Percentiles rank a stretch among this genome's conserved stretches.
phyloP scores from a whole-genome alignment of 1,140 invertebrate genomes.

The Drosophila kanapiae region DNA sequence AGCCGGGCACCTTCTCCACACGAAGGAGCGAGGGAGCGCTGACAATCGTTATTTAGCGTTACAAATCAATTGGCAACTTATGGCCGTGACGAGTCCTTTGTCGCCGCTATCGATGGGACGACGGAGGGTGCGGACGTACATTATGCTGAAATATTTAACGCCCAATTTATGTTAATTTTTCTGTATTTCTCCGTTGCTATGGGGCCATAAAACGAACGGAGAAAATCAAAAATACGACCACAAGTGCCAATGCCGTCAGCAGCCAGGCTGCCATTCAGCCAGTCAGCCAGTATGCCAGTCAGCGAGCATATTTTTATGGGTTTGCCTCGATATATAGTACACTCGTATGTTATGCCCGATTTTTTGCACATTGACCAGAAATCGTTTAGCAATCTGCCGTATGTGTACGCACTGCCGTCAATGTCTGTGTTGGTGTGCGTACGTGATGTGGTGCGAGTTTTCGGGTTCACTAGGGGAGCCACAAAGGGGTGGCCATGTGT shows the following conservation, averaged over 20 bases:
- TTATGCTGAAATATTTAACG: constrained; percentile 64
- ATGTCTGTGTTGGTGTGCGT: constrained; percentile 36
- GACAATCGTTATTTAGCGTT: constrained; percentile 78
- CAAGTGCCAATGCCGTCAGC: constrained; percentile 24
- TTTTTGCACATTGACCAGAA: constrained; percentile 70
- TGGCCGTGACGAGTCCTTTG: constrained; percentile 41
- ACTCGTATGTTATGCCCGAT: constrained; percentile 60
- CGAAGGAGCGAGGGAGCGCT: constrained; percentile 27
- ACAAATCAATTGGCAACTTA: constrained; percentile 80
- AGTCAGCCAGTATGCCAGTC: constrained; percentile 6
- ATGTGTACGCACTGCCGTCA: constrained; percentile 26
- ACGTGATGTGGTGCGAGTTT: constrained; percentile 70
- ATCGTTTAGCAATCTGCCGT: constrained; percentile 61
- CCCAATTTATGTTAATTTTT: constrained; percentile 76
- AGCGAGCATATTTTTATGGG: constrained; percentile 64
- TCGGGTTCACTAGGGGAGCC: constrained; percentile 49
- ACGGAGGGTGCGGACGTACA: constrained; percentile 11
- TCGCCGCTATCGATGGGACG: constrained; percentile 27
- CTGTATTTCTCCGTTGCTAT: not conserved
- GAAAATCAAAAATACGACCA: constrained; percentile 34
- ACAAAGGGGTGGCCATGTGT: not conserved
- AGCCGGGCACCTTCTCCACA: not conserved
- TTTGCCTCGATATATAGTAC: constrained; percentile 37
- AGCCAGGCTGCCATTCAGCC: constrained; percentile 5
- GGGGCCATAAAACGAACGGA: constrained; percentile 53